Evolutionary conservation across 2,797 vertebrate species (phyloP).

Genomic region (Enteromius afrohamiltoni): DNA sequence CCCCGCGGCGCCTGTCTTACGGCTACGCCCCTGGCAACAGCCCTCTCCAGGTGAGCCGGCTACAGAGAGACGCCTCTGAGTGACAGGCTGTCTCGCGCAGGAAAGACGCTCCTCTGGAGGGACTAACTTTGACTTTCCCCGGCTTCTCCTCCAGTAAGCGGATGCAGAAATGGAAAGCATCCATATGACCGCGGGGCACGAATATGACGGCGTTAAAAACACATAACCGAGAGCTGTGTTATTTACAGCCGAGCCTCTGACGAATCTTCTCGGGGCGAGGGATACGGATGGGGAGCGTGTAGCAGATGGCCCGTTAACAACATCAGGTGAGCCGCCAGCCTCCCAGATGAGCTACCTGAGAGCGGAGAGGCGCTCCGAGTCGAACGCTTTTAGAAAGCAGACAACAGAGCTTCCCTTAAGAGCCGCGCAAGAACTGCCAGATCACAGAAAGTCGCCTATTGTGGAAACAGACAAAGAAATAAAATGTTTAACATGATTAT

Average conservation of each 20-base stretch:
- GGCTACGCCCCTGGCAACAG: slow-evolving; percentile 81
- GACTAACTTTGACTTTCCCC: slow-evolving; percentile 35
- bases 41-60: slow-evolving; percentile 72
- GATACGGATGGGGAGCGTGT: slow-evolving; percentile 5
- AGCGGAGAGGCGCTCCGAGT: slow-evolving; percentile 2
- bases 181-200: slow-evolving; percentile 53
- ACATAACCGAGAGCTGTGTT: slow-evolving; percentile 44
- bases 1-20: slow-evolving; percentile 78
- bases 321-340: slow-evolving; percentile 31
- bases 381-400: slow-evolving; percentile 15
- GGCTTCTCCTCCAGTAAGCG: slow-evolving; percentile 24
- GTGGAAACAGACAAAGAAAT: slow-evolving; percentile 32
- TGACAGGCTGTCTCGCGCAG: slow-evolving; percentile 48
- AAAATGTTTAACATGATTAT: slow-evolving; percentile 1
- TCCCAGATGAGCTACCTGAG: slow-evolving; percentile 33
- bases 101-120: slow-evolving; percentile 37
- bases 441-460: slow-evolving; percentile 12
- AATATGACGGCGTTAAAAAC: slow-evolving; percentile 26
- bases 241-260: slow-evolving; percentile 34
- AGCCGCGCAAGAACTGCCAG: not conserved
- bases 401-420: slow-evolving; percentile 17
- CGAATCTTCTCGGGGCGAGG: slow-evolving; percentile 18
- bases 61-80: slow-evolving; percentile 65
- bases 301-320: slow-evolving; percentile 41
- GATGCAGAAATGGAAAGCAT: slow-evolving; percentile 48